Evolutionary conservation across 2,888 invertebrate genomes (phyloP).

Genomic region (Nebria salina): DNA sequence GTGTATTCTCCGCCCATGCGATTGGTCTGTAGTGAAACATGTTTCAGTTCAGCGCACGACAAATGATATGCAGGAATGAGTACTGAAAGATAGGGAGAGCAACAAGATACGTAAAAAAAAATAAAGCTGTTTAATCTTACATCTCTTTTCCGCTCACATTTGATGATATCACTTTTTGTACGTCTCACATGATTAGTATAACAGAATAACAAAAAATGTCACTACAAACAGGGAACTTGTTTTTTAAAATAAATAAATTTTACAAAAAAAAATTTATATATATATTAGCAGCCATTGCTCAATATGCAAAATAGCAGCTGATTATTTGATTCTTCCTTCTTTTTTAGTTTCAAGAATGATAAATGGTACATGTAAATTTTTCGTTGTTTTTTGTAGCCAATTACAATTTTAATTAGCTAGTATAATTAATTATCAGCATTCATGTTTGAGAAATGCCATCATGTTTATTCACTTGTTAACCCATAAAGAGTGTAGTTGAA

Average conservation of each 20-base stretch:
- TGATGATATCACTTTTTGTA: constrained; percentile 7
- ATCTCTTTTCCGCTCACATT: constrained; percentile 24
- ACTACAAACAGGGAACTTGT: too few species aligned
- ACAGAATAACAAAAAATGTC: too few species aligned
- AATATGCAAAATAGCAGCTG: not conserved
- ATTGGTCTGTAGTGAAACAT: constrained; percentile 15
- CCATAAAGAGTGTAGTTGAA: not conserved
- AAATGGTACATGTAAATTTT: not conserved
- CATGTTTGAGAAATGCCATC: not conserved
- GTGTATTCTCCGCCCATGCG: constrained; percentile 11
- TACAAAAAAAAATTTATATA: too few species aligned
- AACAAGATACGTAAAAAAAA: constrained; percentile 25
- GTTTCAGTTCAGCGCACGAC: constrained; percentile 39
- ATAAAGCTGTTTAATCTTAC: not conserved
- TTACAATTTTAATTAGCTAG: not conserved
- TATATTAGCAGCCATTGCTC: not conserved
- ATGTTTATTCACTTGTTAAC: not conserved
- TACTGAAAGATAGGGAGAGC: constrained; percentile 6
- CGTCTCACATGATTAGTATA: constrained; percentile 4
- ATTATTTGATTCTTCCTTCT: not conserved
- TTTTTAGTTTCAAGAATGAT: not conserved
- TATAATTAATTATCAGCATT: not conserved
- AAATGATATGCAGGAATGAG: constrained; percentile 39
- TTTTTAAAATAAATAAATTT: too few species aligned
- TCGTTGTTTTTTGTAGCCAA: not conserved